A percentile compares a stretch with the other conserved stretches of the same genome.
These are phyloP conservation scores for Himantopus leucocephalus DNA, from an alignment of 2,113 vertebrate genomes.

Conservation along the genomic window DNA sequence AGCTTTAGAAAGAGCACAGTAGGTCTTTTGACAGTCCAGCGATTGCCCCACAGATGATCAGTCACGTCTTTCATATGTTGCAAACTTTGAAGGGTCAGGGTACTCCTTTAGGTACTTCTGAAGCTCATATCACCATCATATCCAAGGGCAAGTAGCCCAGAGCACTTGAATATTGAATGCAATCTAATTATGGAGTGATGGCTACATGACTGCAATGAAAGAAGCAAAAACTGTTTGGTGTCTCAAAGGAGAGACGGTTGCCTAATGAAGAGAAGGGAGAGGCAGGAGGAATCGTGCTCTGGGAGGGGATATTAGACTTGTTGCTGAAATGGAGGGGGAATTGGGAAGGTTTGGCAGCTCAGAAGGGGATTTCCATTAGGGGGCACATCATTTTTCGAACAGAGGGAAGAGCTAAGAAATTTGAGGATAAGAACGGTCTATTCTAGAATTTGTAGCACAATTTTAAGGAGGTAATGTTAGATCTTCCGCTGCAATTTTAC, in stretches of 20 bases:
- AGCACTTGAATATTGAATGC: constrained; percentile 32
- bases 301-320: neutral
- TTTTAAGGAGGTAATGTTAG: neutral
- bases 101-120: constrained; percentile 14
- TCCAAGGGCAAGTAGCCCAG: constrained; percentile 20
- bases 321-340: neutral
- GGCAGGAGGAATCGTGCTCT: neutral
- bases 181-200: neutral
- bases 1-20: constrained; percentile 39
- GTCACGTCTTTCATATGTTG: neutral
- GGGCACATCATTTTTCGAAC: neutral
- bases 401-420: neutral
- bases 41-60: constrained; percentile 29
- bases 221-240: neutral
- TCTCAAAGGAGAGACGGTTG: neutral
- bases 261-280: neutral
- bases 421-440: neutral
- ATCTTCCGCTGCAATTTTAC: neutral
- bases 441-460: neutral
- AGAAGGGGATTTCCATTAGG: neutral
- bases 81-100: constrained; percentile 41
- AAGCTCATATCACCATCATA: neutral
- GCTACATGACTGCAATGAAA: neutral
- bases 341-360: constrained; percentile 23
- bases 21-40: constrained; percentile 22